Base-by-base conservation (phyloP, 2,113 vertebrate genomes). In the Castor canadensis region DNA sequence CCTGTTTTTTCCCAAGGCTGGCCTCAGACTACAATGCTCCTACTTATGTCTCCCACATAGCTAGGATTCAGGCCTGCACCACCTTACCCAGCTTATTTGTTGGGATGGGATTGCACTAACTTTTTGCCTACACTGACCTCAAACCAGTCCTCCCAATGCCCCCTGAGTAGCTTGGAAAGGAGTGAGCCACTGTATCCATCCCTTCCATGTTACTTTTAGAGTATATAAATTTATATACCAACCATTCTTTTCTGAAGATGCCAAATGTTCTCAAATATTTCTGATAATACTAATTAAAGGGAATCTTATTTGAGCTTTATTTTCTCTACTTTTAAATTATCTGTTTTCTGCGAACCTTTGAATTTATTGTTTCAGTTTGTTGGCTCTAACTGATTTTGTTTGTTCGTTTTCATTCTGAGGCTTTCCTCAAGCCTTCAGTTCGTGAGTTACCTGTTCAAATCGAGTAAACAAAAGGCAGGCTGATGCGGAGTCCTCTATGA, bases 181-280 rank as follows among this genome's bases (percentile, higher is more conserved):
- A n/a, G n/a, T n/a, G n/a, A n/a, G n/a, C n/a, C n/a, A n/a, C n/a
- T n/a, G n/a, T n/a, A n/a, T n/a, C n/a, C n/a, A n/a, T n/a, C n/a
- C n/a, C n/a, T n/a, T 56, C 6, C 24, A 66, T 85, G 24, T 69
- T 72, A 52, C 40, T 62, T 94, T 97, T 93, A 91, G 24, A 77
- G 77, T n/a, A n/a, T 54, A 47, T 77, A 64, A 71, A 60, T 91
- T 71, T 73, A 66, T 56, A 72, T 85, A 54, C 24, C 45, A 81
- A 77, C 16, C 19, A 60, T 93, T 94, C 5, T 82, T 47, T 88
- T 75, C 86, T 60, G 56, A 28, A 81, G 16, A 72, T 72, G 81
- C 5, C 1, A 43, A 89, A 66, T 62, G 7, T 73, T 89, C 47
- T 91, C 49, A 89, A 86, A 72, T 60, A 82, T 40, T n/a, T 77